Evolutionary conservation across 1,140 invertebrate species (phyloP), one percentile per base, ranked within the genome.

Genomic region (Popillia japonica): DNA sequence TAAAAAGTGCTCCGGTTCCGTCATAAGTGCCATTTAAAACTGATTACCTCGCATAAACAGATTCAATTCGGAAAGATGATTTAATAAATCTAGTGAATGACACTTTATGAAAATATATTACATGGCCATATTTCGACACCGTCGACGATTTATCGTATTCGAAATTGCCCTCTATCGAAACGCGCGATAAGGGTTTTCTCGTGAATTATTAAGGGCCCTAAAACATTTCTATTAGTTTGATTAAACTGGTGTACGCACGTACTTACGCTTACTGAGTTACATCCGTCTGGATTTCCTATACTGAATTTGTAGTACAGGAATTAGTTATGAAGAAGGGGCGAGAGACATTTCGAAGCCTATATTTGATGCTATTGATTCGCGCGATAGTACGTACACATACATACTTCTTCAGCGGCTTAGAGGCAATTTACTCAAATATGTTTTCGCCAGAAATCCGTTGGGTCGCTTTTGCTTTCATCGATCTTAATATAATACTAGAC

Each of bases 51-150:
- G 73, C 72, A 76, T 78, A 76, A 78, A 80, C 79, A 80, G 77
- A 80, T 78, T 78, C 77, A 78, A 79, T 80, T 80, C 74, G 74
- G 22, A 76, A 72, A 72, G 77, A 80, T 80, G 77, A 80, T 80
- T 80, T 78, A 80, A 80, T 80, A 80, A 80, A 80, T 80, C 77
- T 78, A 78, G 55, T 61, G 68, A 78, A 78, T 76, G 79, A 80
- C 79, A 80, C 79, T 80, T 80, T 80, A 80, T 80, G 79, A 80
- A 80, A 80, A 80, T 80, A 78, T 80, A 80, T 80, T 72, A 72
- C 79, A 48, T 11, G 34, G 79, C 79, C 79, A 80, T 80, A 80
- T 80, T 80, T 80, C 79, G 77, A 22, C 72, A 34, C 64, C 59
- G 72, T 73, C 34, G 48, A 17, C 75, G 27, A 77, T 79, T 77